These are phyloP conservation scores for Gymnopithys bicolor DNA, from an alignment of 2,797 vertebrate genomes.

Conservation along the genomic window DNA sequence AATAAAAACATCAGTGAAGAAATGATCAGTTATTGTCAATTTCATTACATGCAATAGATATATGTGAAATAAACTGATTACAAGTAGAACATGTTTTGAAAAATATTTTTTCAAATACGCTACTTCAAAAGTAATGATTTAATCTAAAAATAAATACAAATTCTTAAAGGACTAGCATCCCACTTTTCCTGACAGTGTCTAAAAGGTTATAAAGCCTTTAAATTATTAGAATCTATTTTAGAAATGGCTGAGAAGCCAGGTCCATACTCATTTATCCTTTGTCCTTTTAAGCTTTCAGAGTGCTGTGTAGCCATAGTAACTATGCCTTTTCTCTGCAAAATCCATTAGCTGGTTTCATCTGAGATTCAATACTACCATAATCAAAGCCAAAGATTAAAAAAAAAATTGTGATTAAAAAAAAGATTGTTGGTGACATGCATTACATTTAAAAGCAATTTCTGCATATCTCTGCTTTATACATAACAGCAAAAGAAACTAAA, in stretches of 20 bases:
- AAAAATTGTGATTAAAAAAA: conserved; percentile 17
- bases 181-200: not conserved
- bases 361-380: conserved; percentile 47
- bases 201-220: conserved; percentile 22
- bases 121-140: not conserved
- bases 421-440: not conserved
- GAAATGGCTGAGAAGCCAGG: conserved; percentile 59
- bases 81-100: not conserved
- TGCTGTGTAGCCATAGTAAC: conserved; percentile 77
- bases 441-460: conserved; percentile 2
- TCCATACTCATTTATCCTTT: conserved; percentile 64
- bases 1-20: not conserved
- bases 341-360: conserved; percentile 67
- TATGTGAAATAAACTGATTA: not conserved
- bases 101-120: not conserved
- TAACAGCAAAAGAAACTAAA: conserved; percentile 1
- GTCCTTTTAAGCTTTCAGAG: conserved; percentile 72
- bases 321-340: conserved; percentile 65
- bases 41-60: not conserved
- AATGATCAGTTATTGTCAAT: not conserved
- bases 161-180: not conserved
- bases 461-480: not conserved
- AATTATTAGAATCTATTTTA: conserved; percentile 61
- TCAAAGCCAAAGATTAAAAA: conserved; percentile 60
- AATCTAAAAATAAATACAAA: not conserved